A percentile compares a stretch with the other conserved stretches of the same genome.
Conservation (phyloP, 2,888 invertebrate genomes). For the Pollenia amentaria region DNA sequence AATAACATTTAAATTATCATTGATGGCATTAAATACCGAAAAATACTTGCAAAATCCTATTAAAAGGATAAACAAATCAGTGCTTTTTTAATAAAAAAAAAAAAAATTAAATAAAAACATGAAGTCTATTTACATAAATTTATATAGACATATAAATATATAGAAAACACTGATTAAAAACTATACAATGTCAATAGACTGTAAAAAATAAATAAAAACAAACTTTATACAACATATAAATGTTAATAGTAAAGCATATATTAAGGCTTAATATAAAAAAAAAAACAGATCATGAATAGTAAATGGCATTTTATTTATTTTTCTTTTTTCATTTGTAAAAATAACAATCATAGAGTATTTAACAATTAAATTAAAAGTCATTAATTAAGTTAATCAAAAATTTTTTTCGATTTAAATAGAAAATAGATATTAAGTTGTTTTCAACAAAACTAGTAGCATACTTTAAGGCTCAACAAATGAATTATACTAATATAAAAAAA, state of each 20-base stretch:
- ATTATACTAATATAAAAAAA: too few relatives aligned
- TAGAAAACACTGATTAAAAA: conserved; percentile 54
- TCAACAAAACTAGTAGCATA: too few relatives aligned
- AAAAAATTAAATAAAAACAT: conserved; percentile 34
- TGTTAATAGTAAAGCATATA: conserved; percentile 52
- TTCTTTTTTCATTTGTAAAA: neutral
- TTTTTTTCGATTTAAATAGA: conserved; percentile 21
- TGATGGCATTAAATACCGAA: conserved; percentile 2
- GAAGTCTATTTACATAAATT: conserved; percentile 57
- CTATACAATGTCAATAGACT: conserved; percentile 52
- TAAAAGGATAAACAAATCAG: conserved; percentile 47
- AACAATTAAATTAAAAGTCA: conserved; percentile 69
- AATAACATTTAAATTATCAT: conserved; percentile 46
- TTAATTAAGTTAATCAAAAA: conserved; percentile 66
- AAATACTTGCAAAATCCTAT: conserved; percentile 48
- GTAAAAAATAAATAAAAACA: conserved; percentile 53
- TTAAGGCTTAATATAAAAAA: conserved; percentile 24
- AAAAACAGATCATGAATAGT: conserved; percentile 20
- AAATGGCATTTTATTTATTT: conserved; percentile 17
- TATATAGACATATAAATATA: conserved; percentile 16
- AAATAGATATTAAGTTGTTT: neutral
- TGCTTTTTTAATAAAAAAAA: conserved; percentile 17
- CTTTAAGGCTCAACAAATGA: too few relatives aligned
- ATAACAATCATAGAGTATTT: conserved; percentile 39
- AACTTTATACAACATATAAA: conserved; percentile 19